These are phyloP conservation scores for Tamandua tetradactyla DNA, from an alignment of 2,797 vertebrate genomes.

Conservation along the genomic window DNA sequence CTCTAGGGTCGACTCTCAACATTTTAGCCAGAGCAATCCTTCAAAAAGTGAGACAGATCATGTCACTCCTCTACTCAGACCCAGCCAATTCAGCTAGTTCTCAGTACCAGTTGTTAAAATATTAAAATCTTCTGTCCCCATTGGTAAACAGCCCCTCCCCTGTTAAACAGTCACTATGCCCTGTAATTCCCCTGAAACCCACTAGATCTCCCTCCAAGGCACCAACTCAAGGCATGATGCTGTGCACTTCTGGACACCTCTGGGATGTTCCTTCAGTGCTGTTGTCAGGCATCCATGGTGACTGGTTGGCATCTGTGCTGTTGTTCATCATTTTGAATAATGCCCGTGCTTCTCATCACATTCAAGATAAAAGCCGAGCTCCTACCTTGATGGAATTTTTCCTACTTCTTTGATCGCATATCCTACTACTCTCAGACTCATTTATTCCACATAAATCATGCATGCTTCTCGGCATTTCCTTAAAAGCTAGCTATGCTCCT, in stretches of 20 bases:
- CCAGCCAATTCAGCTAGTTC: not conserved
- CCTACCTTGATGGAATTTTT: not conserved
- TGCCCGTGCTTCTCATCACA: not conserved
- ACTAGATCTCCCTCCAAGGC: not conserved
- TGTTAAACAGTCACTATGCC: too few relatives aligned
- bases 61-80: not conserved
- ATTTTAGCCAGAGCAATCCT: not conserved
- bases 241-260: not conserved
- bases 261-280: not conserved
- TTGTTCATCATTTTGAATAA: not conserved
- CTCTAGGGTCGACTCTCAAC: not conserved
- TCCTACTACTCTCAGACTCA: not conserved
- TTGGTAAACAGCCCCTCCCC: not conserved
- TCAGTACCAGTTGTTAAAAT: not conserved
- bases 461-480: not conserved
- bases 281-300: too few relatives aligned
- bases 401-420: not conserved
- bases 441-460: not conserved
- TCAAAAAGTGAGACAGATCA: not conserved
- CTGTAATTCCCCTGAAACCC: not conserved
- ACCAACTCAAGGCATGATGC: not conserved
- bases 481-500: not conserved
- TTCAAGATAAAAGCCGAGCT: not conserved
- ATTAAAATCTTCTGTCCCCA: not conserved
- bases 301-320: not conserved